These are phyloP conservation scores for Mormyrops boulengeri DNA, from an alignment of 2,797 vertebrate species.

Conservation along the genomic window DNA sequence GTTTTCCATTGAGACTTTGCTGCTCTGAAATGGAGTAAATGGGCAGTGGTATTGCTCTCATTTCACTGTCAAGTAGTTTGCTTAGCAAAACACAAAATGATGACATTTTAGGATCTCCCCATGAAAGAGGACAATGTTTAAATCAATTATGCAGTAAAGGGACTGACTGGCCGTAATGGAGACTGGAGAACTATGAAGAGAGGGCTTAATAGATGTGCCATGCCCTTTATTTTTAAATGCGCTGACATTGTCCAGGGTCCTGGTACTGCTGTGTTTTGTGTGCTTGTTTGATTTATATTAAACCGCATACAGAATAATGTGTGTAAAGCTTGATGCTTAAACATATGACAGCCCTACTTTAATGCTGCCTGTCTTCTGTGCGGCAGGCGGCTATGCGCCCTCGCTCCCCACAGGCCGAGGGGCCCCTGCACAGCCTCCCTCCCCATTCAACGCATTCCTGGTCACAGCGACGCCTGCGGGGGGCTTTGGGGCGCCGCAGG, in stretches of 20 bases:
- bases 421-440: slow-evolving; percentile 81
- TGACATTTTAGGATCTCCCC: neutral
- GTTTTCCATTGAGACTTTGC: neutral
- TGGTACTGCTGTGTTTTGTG: neutral
- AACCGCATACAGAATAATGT: neutral
- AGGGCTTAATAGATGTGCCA: neutral
- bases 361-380: neutral
- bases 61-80: neutral
- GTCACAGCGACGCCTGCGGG: slow-evolving; percentile 83
- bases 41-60: neutral
- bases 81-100: neutral
- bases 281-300: neutral
- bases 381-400: slow-evolving; percentile 83
- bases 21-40: neutral
- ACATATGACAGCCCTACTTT: no score
- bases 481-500: slow-evolving; percentile 87
- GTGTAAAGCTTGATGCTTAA: neutral
- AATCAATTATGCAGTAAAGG: neutral
- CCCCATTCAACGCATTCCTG: slow-evolving; percentile 92
- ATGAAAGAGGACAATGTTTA: neutral
- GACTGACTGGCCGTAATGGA: neutral
- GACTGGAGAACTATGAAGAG: neutral
- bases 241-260: neutral
- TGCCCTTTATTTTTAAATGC: neutral
- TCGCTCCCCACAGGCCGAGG: slow-evolving; percentile 78